Evolutionary conservation across 1,140 invertebrate genomes (phyloP).

Genomic region (Manduca sexta): DNA sequence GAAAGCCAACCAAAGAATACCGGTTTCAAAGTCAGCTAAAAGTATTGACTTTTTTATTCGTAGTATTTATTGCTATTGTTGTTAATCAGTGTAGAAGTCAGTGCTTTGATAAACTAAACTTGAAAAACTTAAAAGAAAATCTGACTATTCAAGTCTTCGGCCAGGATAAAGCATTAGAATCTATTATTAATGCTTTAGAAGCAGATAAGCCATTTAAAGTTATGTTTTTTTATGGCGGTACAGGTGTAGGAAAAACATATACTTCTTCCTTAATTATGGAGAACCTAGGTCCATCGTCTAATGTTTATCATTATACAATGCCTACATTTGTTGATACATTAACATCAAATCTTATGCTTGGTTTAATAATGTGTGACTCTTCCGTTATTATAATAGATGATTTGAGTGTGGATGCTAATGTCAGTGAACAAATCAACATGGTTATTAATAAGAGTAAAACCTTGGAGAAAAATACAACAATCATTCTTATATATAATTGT

Average conservation of each 20-base stretch:
- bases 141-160: conserved; percentile 45
- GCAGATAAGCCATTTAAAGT: conserved; percentile 35
- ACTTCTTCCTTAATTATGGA: conserved; percentile 41
- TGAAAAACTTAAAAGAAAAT: conserved; percentile 22
- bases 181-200: conserved; percentile 34
- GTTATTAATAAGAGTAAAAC: conserved; percentile 37
- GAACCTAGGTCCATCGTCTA: conserved; percentile 32
- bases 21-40: conserved; percentile 7
- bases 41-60: conserved; percentile 1
- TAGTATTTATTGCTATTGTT: conserved; percentile 27
- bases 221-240: conserved; percentile 56
- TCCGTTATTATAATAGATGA: conserved; percentile 55
- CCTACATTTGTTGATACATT: conserved; percentile 38
- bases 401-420: conserved; percentile 33
- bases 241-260: conserved; percentile 62
- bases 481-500: conserved; percentile 50
- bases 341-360: conserved; percentile 38
- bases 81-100: conserved; percentile 31
- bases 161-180: conserved; percentile 37
- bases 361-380: conserved; percentile 40
- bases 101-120: conserved; percentile 38
- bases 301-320: conserved; percentile 59
- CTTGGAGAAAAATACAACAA: conserved; percentile 36
- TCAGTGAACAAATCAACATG: conserved; percentile 25
- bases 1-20: conserved; percentile 6